Evolutionary conservation across 2,888 invertebrate species (phyloP).

Genomic region (Linyphia triangularis): DNA sequence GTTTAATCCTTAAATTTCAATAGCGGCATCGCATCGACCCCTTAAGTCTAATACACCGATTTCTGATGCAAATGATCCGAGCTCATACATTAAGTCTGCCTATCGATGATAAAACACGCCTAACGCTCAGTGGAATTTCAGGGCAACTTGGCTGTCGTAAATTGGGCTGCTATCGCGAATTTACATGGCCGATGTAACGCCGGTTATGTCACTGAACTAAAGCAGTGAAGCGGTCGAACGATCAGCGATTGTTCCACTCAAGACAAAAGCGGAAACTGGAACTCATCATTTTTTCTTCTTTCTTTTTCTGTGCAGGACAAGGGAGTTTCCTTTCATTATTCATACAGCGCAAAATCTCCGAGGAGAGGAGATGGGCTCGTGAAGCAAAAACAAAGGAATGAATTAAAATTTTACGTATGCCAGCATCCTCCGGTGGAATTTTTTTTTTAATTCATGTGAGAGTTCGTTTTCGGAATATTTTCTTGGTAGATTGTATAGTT

Average conservation of each 20-base stretch:
- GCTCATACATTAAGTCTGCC: background rate
- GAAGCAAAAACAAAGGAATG: background rate
- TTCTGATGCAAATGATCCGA: background rate
- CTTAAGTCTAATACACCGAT: too few species aligned
- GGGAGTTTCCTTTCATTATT: slow-evolving; percentile 9
- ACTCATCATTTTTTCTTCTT: background rate
- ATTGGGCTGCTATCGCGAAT: slow-evolving; percentile 2
- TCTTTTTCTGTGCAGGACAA: background rate
- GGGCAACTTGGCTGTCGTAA: background rate
- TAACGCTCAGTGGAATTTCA: background rate
- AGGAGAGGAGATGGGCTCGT: background rate
- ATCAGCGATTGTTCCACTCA: background rate
- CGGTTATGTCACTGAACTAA: background rate
- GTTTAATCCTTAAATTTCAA: too few species aligned
- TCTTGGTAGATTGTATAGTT: background rate
- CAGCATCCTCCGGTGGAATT: background rate
- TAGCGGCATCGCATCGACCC: too few species aligned
- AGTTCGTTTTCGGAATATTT: background rate
- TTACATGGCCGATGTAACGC: background rate
- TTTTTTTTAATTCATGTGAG: background rate
- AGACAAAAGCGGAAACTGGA: background rate
- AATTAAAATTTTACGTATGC: background rate
- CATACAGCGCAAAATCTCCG: background rate
- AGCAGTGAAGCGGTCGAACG: background rate
- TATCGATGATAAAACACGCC: background rate